Evolutionary conservation across 1,140 invertebrate genomes (phyloP).

Genomic region (Tetramorium alpestre): DNA sequence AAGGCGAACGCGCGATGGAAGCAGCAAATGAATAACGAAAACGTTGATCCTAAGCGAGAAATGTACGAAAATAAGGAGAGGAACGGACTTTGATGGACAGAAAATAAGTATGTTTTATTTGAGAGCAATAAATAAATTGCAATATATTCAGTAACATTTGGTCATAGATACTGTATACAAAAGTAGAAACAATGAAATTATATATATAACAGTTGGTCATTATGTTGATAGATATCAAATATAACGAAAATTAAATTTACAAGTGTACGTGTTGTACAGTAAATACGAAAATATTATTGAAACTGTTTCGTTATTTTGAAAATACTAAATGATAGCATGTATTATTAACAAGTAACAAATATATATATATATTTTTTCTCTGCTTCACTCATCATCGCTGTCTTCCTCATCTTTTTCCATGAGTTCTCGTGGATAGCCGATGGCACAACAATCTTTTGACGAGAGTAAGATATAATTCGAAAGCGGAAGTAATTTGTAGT

Average conservation of each 20-base stretch:
- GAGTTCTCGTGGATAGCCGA: conserved; percentile 60
- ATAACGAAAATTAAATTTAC: neutral
- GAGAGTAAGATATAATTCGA: conserved; percentile 65
- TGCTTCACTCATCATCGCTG: neutral
- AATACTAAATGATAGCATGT: neutral
- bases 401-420: conserved; percentile 67
- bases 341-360: neutral
- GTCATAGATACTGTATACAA: neutral
- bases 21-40: neutral
- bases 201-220: conserved; percentile 20
- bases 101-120: neutral
- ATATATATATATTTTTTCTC: neutral
- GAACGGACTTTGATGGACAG: neutral
- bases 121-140: conserved; percentile 24
- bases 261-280: neutral
- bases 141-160: neutral
- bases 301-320: neutral
- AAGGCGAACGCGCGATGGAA: neutral
- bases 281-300: neutral
- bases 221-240: neutral
- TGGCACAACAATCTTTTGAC: conserved; percentile 18
- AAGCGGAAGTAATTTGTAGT: conserved; percentile 75
- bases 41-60: neutral
- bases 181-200: neutral
- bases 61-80: neutral